Evolutionary conservation across 2,113 vertebrate species (phyloP), one percentile per base, ranked within the genome.

Genomic region (Mugil cephalus): DNA sequence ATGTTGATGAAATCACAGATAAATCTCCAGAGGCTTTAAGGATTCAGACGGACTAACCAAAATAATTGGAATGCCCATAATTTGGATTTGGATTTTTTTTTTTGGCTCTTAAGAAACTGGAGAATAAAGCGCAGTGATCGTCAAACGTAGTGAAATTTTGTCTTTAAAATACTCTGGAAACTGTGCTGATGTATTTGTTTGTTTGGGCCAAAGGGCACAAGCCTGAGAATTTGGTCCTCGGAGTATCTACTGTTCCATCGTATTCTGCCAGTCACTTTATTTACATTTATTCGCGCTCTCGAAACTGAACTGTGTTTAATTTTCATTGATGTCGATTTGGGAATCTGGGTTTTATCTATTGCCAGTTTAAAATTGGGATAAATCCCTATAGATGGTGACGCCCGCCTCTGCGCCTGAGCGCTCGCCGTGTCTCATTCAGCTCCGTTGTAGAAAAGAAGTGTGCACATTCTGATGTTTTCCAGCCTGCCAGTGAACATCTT

Each of bases 1-100:
- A 76, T 65, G 42, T 30, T 40, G 8, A 77, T 80, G 30, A 59
- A 30, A 83, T 67, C 30, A 8, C 14, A 51, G 48, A 58, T 67
- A 24, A 58, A 74, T 45, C 69, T 43, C 69, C n/a, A 50, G 67
- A 72, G 47, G 36, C n/a, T 60, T 43, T 24, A 36, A 9, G 38
- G 74, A 62, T 65, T 69, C 46, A 39, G 43, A 21, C 19, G 10
- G 21, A 55, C 21, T 69, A 35, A 54, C 19, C 1, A 55, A 67
- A 10, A 69, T 53, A 40, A 79, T 46, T 47, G n/a, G 1, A 56
- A 42, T 10, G 19, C 11, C 39, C 35, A 24, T 17, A 12, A 58
- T 71, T 52, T 56, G 30, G 7, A 43, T 48, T 30, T 30, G 24
- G 24, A 30, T 30, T 38, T 48, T 62, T 8, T 7, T 36, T 48